A percentile compares a stretch with the other conserved stretches of the same genome.
These are phyloP conservation scores for Andrena camellia DNA, from an alignment of 2,888 invertebrate species.

Conservation along the genomic window DNA sequence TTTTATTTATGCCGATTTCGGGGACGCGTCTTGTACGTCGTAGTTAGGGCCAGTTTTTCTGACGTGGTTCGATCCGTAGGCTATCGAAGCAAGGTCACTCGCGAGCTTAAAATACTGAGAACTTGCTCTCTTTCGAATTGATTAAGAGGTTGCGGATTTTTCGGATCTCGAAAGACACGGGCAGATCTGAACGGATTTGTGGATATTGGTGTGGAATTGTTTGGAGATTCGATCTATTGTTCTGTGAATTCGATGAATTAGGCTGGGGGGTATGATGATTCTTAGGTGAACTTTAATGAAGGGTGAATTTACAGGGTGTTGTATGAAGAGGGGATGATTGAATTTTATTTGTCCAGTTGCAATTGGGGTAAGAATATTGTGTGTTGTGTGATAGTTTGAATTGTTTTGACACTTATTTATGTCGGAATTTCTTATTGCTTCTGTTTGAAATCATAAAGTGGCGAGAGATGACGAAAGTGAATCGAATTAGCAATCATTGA, in stretches of 20 bases:
- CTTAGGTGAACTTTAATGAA: too few relatives aligned
- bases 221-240: not conserved
- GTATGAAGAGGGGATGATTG: too few relatives aligned
- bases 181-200: not conserved
- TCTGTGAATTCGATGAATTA: not conserved
- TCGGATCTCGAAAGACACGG: not conserved
- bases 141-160: not conserved
- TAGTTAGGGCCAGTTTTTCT: conserved; percentile 31
- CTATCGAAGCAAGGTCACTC: not conserved
- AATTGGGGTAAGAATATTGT: too few relatives aligned
- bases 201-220: not conserved
- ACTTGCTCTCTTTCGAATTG: not conserved
- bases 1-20: conserved; percentile 33
- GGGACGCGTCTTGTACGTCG: not conserved
- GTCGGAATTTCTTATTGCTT: too few relatives aligned
- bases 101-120: not conserved
- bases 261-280: too few relatives aligned
- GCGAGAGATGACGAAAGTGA: too few relatives aligned
- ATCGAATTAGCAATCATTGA: too few relatives aligned
- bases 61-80: not conserved
- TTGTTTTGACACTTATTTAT: too few relatives aligned
- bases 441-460: too few relatives aligned
- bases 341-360: too few relatives aligned
- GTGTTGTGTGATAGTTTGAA: too few relatives aligned
- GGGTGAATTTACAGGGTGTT: too few relatives aligned